Evolutionary conservation across 2,888 invertebrate genomes (phyloP), one percentile per base, ranked within the genome.

Genomic region (Cistogaster globosa): DNA sequence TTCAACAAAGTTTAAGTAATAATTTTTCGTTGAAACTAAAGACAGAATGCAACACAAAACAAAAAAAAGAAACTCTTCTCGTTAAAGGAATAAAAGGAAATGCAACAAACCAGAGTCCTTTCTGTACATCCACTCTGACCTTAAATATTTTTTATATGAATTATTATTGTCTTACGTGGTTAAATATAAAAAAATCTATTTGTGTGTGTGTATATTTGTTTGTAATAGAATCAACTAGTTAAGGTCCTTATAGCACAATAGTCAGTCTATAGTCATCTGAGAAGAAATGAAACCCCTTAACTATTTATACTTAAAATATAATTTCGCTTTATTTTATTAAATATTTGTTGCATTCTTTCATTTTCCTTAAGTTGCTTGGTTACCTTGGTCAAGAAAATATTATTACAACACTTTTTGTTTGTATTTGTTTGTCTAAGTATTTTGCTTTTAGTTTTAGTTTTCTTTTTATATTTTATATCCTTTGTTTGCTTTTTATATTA

Each of bases 331-430:
- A 12, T 81, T 71, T 82, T 82, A 83, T 83, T 76, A 83, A 82
- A 77, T 83, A 77, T 77, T 76, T 83, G 26, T 58, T 58, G 71
- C 51, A 82, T 82, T 82, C 65, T 65, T 67, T n/a, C 11, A 45
- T 76, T 76, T 42, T 75, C 20, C 32, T 51, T 83, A 60, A 65
- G 60, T 79, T 74, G 62, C 51, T 76, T 32, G 82, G 85, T 75
- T 85, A 82, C 82, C 65, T 78, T 86, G 86, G 86, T 86, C 83
- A 87, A 81, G 81, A 86, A 83, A 86, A 83, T 87, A 79, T 87
- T 86, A 86, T 87, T 87, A 82, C 79, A 87, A 78, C 82, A 79
- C 82, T 65, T 85, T 82, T 67, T 75, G 69, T 76, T 80, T 65
- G 62, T 14, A 22, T 20, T 53, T 55, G 48, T 79, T 80, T 80